Evolutionary conservation across 2,113 vertebrate species (phyloP).

Genomic region (Alces alces): DNA sequence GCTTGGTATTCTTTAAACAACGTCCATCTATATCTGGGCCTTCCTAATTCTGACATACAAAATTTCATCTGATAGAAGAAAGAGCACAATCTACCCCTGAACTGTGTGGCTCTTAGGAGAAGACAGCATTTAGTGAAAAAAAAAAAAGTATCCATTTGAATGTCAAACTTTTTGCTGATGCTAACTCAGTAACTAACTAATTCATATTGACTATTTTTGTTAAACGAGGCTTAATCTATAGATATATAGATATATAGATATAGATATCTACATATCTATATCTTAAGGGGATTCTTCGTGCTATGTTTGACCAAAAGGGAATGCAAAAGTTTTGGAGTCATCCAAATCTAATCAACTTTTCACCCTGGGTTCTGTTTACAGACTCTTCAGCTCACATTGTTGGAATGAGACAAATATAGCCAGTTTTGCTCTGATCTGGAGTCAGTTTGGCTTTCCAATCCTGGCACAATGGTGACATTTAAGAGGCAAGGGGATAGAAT

Average conservation of each 20-base stretch:
- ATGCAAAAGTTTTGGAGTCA: slow-evolving; percentile 19
- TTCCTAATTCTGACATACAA: not conserved
- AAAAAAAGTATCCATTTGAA: not conserved
- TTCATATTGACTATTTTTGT: not conserved
- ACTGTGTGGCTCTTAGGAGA: not conserved
- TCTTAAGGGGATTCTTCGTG: not conserved
- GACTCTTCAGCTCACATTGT: slow-evolving; percentile 38
- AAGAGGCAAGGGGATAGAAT: slow-evolving; percentile 62
- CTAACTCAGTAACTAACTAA: not conserved
- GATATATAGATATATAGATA: not conserved
- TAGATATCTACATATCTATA: not conserved
- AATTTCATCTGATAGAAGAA: not conserved
- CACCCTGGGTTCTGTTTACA: slow-evolving; percentile 62
- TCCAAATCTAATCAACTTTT: slow-evolving; percentile 56
- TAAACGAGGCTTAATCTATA: not conserved
- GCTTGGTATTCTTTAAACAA: not conserved
- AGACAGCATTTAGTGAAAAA: not conserved
- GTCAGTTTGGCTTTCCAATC: slow-evolving; percentile 59
- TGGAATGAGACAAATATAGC: slow-evolving; percentile 60
- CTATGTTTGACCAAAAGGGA: slow-evolving; percentile 9
- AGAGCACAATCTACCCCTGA: not conserved
- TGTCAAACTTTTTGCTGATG: not conserved
- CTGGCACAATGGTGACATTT: slow-evolving; percentile 65
- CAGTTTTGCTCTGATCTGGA: slow-evolving; percentile 65
- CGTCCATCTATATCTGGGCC: not conserved